Base-by-base conservation (phyloP, 2,797 vertebrate species). In the Triplophysa yarkandensis region DNA sequence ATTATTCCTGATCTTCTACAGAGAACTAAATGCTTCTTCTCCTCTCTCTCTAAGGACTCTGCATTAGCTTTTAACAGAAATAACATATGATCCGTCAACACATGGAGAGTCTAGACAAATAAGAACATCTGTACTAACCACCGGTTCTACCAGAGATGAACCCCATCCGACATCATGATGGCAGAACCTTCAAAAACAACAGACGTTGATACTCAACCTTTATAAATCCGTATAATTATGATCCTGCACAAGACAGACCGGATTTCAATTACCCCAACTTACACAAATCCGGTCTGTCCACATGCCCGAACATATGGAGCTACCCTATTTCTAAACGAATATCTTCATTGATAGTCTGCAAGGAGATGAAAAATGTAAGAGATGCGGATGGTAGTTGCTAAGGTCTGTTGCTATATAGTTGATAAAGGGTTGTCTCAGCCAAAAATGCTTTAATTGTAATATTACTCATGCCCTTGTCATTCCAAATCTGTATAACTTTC, bases 1-100 rank as follows among this genome's bases (percentile, higher is more conserved):
- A 80, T 72, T 28, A 68, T 44, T 68, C 43, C 28, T 62, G 21
- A 21, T 14, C 36, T 63, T 30, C 62, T 64, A 62, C 21, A 16
- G 41, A 28, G 39, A 76, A 43, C 62, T 46, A 72, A 76, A 68
- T 43, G 39, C 30, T 50, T 62, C 28, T 60, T 30, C 36, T 52
- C 50, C 66, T 44, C 62, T 6, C 48, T n/a, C n/a, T n/a, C 63
- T 48, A 11, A 19, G 62, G 68, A 67, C 30, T 30, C 14, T 14
- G 14, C 34, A 63, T 21, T 8, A 4, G 64, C 48, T 74, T 70
- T 58, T 60, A 75, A 58, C 25, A 62, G 39, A 66, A 76, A 66
- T 36, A 68, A 48, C 14, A 76, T 30, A 71, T 65, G 63, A 41
- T 27, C 36, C 57, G 19, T 74, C 9, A 34, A 19, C 17, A n/a